Conservation (phyloP, 2,888 invertebrate genomes). For the Rhodophaea formosa region DNA sequence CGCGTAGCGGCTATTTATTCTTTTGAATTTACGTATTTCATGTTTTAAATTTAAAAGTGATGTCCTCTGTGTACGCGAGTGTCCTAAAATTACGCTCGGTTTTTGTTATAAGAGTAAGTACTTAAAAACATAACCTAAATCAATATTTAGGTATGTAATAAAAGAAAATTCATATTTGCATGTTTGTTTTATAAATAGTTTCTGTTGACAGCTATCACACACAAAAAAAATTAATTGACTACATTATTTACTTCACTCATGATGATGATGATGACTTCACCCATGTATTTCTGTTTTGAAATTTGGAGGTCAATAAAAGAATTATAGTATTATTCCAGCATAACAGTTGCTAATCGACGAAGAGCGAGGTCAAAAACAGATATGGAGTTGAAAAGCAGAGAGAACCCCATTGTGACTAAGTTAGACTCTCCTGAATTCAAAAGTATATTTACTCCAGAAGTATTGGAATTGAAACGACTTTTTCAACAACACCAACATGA, state of each 20-base stretch:
- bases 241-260: too few species aligned
- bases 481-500: slow-evolving; percentile 92
- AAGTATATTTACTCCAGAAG: slow-evolving; percentile 90
- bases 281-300: background rate
- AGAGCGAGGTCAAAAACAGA: slow-evolving; percentile 53
- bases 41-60: slow-evolving; percentile 3
- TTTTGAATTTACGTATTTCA: background rate
- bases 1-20: too few species aligned
- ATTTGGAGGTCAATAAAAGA: background rate
- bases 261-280: too few species aligned
- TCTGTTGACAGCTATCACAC: too few species aligned
- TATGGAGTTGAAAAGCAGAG: slow-evolving; percentile 61
- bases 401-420: slow-evolving; percentile 85
- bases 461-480: slow-evolving; percentile 84
- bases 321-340: slow-evolving; percentile 36
- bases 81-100: background rate
- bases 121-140: background rate
- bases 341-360: slow-evolving; percentile 31
- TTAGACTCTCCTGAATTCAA: slow-evolving; percentile 88
- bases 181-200: too few species aligned
- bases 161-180: too few species aligned
- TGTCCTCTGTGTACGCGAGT: slow-evolving; percentile 1
- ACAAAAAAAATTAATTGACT: too few species aligned
- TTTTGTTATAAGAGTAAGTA: slow-evolving; percentile 8
- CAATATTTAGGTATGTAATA: background rate